These are phyloP conservation scores for Sciurus carolinensis DNA, from an alignment of 2,797 vertebrate genomes.

Conservation along the genomic window DNA sequence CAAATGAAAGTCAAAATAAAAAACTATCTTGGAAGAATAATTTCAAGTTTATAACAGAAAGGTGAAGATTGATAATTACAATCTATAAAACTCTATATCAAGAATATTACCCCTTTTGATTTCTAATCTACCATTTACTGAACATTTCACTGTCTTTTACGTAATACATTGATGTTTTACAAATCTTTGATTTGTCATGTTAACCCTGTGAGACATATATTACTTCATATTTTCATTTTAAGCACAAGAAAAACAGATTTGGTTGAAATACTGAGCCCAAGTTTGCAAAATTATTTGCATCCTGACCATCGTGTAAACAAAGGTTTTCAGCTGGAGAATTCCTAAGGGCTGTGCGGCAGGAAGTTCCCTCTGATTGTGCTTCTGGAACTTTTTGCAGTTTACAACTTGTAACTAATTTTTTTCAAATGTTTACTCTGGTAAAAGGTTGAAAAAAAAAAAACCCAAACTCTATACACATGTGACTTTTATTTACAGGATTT, in stretches of 20 bases:
- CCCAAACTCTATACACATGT: background rate
- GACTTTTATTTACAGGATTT: background rate
- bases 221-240: constrained; percentile 50
- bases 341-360: background rate
- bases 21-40: background rate
- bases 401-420: constrained; percentile 6
- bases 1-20: background rate
- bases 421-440: background rate
- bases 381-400: background rate
- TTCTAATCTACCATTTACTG: background rate
- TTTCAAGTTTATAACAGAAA: background rate
- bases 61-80: background rate
- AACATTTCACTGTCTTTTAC: background rate
- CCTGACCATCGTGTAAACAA: background rate
- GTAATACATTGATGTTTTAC: background rate
- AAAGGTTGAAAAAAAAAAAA: background rate
- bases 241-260: background rate
- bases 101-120: background rate
- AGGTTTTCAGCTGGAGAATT: background rate
- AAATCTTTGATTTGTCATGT: background rate
- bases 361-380: background rate
- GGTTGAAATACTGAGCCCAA: background rate
- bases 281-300: background rate
- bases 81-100: background rate
- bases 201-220: background rate